A percentile compares a stretch with the other conserved stretches of the same genome.
These are phyloP conservation scores for Menidia menidia DNA, from an alignment of 2,797 vertebrate species.

Conservation along the genomic window DNA sequence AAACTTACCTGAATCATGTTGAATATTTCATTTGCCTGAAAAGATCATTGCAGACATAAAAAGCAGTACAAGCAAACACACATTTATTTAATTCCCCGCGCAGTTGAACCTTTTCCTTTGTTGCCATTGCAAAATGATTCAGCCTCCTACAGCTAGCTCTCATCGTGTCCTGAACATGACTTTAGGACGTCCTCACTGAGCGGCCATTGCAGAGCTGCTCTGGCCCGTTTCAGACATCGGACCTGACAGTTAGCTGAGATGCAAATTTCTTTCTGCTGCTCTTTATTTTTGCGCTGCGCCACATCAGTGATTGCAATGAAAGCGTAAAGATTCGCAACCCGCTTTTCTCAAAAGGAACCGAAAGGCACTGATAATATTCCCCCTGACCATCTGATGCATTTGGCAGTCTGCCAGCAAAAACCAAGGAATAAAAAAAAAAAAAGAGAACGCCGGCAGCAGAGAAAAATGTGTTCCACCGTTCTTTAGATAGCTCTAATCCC, in stretches of 20 bases:
- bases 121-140: too few relatives aligned
- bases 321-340: background rate
- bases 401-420: conserved; percentile 18
- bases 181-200: background rate
- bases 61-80: too few relatives aligned
- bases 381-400: conserved; percentile 13
- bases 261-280: conserved; percentile 9
- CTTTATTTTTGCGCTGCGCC: background rate
- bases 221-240: background rate
- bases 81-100: too few relatives aligned
- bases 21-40: too few relatives aligned
- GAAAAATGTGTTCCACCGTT: background rate
- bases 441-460: background rate
- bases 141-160: background rate
- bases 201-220: background rate
- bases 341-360: conserved; percentile 21
- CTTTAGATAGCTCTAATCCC: background rate
- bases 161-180: background rate
- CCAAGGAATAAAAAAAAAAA: background rate
- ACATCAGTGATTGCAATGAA: background rate
- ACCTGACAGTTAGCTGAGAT: conserved; percentile 23
- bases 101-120: too few relatives aligned
- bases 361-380: background rate
- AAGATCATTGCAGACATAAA: too few relatives aligned
- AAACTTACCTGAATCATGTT: too few relatives aligned